phyloP scores from a whole-genome alignment of 2,113 vertebrate genomes.

The Perca flavescens region DNA sequence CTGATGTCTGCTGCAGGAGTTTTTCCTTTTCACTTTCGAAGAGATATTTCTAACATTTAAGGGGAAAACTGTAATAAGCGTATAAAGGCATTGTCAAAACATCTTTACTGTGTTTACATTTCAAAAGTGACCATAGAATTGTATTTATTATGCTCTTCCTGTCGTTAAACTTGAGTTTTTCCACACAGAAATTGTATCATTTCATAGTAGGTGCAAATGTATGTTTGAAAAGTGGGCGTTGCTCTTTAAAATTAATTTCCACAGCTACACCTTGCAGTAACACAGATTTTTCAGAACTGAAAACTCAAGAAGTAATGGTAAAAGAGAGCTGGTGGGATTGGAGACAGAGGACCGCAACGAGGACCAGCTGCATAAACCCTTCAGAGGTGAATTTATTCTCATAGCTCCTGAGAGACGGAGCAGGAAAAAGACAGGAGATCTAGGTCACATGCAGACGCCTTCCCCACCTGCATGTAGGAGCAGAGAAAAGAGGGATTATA shows the following conservation, averaged over 20 bases:
- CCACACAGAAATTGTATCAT: background rate
- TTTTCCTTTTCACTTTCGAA: conserved; percentile 23
- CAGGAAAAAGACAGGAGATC: conserved; percentile 37
- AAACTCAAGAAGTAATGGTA: background rate
- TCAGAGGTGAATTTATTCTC: conserved; percentile 45
- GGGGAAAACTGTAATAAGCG: conserved; percentile 10
- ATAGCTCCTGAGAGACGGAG: conserved; percentile 32
- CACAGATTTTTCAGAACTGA: background rate
- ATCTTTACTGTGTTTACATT: background rate
- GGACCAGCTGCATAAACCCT: conserved; percentile 59
- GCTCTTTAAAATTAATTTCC: background rate
- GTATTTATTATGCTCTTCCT: background rate
- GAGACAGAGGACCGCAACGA: background rate
- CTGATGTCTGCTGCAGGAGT: background rate
- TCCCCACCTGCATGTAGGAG: conserved; percentile 27
- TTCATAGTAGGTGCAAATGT: background rate
- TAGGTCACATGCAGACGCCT: conserved; percentile 5
- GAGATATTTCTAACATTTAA: conserved; percentile 11
- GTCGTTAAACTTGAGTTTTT: background rate
- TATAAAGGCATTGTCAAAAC: background rate
- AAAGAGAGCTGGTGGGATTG: background rate
- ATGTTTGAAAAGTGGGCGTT: background rate
- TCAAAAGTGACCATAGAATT: background rate
- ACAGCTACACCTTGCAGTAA: background rate
- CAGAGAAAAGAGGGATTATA: background rate